A percentile compares a stretch with the other conserved stretches of the same genome.
These are phyloP conservation scores for Papilio aristodemus DNA, from an alignment of 1,140 invertebrate species.

Conservation along the genomic window DNA sequence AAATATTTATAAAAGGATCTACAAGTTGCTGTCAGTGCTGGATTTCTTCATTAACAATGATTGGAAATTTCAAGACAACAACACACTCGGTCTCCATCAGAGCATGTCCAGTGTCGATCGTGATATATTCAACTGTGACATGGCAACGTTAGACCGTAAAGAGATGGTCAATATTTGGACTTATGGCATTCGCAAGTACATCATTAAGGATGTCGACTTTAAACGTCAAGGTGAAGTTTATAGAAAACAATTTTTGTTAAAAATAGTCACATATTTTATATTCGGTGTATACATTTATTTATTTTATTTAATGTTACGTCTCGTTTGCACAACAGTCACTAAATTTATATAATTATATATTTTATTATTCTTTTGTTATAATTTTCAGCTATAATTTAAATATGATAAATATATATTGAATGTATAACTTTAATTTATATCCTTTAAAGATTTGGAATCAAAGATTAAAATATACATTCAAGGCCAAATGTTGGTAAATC, in stretches of 20 bases:
- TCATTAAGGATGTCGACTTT: neutral
- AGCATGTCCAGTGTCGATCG: neutral
- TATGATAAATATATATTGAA: too few relatives aligned
- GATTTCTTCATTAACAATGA: constrained; percentile 10
- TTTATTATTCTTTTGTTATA: too few relatives aligned
- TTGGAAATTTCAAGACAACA: constrained; percentile 2
- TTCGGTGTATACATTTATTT: neutral
- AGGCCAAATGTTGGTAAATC: too few relatives aligned
- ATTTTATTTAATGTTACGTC: neutral
- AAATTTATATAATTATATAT: neutral
- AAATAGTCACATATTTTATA: neutral
- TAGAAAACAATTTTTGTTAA: constrained; percentile 6
- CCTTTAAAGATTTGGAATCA: too few relatives aligned
- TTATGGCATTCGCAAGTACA: constrained; percentile 8
- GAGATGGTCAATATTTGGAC: neutral
- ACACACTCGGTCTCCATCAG: neutral
- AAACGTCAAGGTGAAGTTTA: neutral
- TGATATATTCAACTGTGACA: constrained; percentile 13
- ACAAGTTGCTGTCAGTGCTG: neutral
- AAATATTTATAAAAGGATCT: neutral
- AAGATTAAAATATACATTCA: too few relatives aligned
- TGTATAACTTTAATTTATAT: too few relatives aligned
- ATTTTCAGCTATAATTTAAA: too few relatives aligned
- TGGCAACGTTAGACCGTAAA: neutral
- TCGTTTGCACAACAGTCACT: neutral